Percentiles rank a stretch among this genome's conserved stretches.
These are phyloP conservation scores for Lasiurus cinereus DNA, from an alignment of 2,113 vertebrate genomes.

Conservation along the genomic window DNA sequence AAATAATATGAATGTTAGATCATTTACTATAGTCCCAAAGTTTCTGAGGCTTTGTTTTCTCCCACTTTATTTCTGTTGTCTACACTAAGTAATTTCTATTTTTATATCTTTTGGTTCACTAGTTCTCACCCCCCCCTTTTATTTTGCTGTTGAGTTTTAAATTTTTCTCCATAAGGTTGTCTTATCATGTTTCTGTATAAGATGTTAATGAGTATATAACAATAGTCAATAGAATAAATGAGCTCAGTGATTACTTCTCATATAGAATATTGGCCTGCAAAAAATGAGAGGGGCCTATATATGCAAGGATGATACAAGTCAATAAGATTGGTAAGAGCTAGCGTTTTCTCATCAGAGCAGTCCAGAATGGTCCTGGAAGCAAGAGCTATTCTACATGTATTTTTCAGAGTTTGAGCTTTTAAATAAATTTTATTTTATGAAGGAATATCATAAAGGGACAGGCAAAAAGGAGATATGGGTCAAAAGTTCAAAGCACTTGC, in stretches of 20 bases:
- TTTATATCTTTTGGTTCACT: background rate
- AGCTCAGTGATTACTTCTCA: background rate
- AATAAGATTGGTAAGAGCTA: background rate
- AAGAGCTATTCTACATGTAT: background rate
- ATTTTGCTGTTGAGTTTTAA: background rate
- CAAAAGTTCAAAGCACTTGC: background rate
- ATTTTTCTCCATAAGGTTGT: background rate
- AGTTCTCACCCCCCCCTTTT: background rate
- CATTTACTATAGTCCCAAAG: background rate
- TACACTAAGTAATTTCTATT: background rate
- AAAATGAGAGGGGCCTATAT: background rate
- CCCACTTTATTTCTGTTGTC: background rate
- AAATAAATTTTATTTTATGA: constrained; percentile 6
- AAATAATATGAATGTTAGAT: background rate
- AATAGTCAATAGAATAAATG: constrained; percentile 6
- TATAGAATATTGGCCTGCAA: background rate
- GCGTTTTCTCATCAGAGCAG: background rate
- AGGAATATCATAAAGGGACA: background rate
- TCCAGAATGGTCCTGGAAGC: background rate
- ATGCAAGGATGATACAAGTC: background rate
- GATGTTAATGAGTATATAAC: background rate
- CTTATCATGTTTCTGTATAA: background rate
- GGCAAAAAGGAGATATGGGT: background rate
- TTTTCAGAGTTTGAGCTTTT: constrained; percentile 3
- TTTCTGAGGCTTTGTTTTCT: background rate